These are phyloP conservation scores for Tylochromis polylepis DNA, from an alignment of 2,113 vertebrate species.

Conservation along the genomic window DNA sequence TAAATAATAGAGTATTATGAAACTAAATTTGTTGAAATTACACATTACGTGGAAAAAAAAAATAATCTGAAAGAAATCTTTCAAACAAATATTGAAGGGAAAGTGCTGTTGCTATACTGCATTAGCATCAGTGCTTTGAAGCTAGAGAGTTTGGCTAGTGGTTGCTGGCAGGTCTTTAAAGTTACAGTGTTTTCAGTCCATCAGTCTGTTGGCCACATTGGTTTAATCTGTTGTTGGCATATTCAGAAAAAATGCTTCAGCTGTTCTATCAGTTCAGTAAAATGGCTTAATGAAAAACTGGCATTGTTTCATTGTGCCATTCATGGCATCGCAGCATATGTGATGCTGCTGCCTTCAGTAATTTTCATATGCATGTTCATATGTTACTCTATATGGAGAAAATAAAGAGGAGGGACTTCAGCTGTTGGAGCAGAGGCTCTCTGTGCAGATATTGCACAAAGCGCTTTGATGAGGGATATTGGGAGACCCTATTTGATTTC, in stretches of 20 bases:
- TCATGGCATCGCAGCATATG: constrained; percentile 68
- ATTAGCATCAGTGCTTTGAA: constrained; percentile 8
- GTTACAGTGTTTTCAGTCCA: constrained; percentile 50
- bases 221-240: constrained; percentile 63
- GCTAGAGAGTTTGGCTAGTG: constrained; percentile 11
- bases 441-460: constrained; percentile 75
- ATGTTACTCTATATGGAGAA: constrained; percentile 65
- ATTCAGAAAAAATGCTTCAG: constrained; percentile 46
- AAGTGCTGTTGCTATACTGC: not conserved
- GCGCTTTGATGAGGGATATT: constrained; percentile 72
- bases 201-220: constrained; percentile 57
- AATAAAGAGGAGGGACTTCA: constrained; percentile 64
- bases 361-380: constrained; percentile 72
- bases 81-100: not conserved
- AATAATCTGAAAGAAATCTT: not conserved
- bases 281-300: constrained; percentile 64
- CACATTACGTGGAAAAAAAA: not conserved
- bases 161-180: constrained; percentile 62
- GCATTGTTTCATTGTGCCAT: constrained; percentile 57
- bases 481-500: constrained; percentile 82
- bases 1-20: not conserved
- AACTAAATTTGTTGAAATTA: not conserved
- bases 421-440: constrained; percentile 73
- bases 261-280: constrained; percentile 55
- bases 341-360: constrained; percentile 61